Conservation (phyloP, 2,113 vertebrate species). For the Melanocharis versteri region DNA sequence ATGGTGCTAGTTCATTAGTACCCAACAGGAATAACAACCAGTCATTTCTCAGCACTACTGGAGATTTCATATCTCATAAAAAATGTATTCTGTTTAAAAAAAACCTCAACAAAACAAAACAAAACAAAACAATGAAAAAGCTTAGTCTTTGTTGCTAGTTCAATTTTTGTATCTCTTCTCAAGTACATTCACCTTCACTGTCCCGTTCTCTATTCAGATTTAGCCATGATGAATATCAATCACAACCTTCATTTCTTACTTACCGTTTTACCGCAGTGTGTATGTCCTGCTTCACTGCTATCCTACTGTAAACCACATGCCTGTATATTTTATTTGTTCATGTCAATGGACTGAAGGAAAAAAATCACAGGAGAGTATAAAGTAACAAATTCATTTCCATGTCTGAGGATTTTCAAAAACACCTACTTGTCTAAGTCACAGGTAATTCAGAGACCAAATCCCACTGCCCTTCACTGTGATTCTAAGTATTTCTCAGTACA, state of each 20-base stretch:
- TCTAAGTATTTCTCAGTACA: neutral
- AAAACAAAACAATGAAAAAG: neutral
- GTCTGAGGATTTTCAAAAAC: neutral
- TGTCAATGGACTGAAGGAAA: neutral
- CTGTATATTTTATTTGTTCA: neutral
- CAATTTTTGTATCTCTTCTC: neutral
- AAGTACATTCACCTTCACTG: neutral
- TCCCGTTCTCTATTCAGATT: neutral
- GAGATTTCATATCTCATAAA: neutral
- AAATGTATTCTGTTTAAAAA: neutral
- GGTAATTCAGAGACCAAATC: neutral
- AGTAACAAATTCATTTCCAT: neutral
- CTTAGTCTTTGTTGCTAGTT: neutral
- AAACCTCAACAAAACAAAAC: neutral
- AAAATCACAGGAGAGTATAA: neutral
- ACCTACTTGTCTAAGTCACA: neutral
- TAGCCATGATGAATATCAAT: neutral
- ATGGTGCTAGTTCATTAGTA: neutral
- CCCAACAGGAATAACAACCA: neutral
- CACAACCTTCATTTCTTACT: conserved; percentile 1
- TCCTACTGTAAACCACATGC: neutral
- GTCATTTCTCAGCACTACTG: neutral
- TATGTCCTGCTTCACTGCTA: neutral
- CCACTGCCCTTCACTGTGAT: neutral
- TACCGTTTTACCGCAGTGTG: neutral